phyloP scores from a whole-genome alignment of 1,140 invertebrate genomes.

The Camponotus floridanus region DNA sequence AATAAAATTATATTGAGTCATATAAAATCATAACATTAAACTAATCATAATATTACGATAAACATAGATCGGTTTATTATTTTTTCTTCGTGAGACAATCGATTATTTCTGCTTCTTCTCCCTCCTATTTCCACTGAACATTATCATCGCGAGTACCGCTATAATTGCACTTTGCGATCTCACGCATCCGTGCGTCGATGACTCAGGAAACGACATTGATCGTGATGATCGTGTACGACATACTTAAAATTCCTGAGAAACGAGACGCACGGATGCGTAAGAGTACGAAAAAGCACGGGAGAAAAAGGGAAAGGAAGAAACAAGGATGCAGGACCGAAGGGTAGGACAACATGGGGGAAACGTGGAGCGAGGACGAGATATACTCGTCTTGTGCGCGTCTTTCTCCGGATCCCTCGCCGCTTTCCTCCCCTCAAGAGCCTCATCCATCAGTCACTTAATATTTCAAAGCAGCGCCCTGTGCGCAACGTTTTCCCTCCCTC shows the following conservation, averaged over 20 bases:
- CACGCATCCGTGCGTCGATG: conserved; percentile 1
- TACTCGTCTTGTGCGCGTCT: conserved; percentile 40
- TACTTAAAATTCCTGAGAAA: conserved; percentile 65
- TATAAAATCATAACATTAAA: conserved; percentile 6
- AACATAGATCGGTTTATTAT: neutral
- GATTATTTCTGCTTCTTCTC: neutral
- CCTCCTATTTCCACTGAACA: neutral
- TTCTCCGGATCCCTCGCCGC: conserved; percentile 35
- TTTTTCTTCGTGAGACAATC: neutral
- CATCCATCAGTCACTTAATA: conserved; percentile 86
- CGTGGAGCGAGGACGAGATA: conserved; percentile 36
- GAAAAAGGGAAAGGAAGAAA: neutral
- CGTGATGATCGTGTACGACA: neutral
- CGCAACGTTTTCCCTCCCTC: conserved; percentile 60
- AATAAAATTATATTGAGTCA: neutral
- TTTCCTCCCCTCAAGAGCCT: conserved; percentile 79
- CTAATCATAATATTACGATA: neutral
- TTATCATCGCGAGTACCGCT: neutral
- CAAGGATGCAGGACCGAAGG: conserved; percentile 16
- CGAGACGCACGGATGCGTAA: neutral
- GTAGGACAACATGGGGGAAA: conserved; percentile 27
- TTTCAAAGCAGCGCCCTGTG: conserved; percentile 81
- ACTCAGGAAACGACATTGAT: conserved; percentile 24
- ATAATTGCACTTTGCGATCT: conserved; percentile 29
- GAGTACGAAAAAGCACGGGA: neutral